Base-by-base conservation (phyloP, 1,140 invertebrate genomes). In the Drosophila lacteicornis region DNA sequence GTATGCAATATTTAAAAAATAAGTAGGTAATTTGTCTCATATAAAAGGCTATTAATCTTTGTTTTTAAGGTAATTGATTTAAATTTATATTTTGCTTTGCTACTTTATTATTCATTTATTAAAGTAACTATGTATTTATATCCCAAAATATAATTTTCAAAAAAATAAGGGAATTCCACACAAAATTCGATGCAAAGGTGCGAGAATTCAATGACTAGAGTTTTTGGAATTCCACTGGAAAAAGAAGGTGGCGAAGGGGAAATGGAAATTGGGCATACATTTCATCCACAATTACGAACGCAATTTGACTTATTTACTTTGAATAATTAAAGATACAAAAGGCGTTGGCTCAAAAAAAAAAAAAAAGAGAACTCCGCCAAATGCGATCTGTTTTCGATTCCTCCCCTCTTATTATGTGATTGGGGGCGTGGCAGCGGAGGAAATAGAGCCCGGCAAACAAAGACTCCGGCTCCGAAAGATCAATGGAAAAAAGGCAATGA, bases 261-360 rank as follows among this genome's bases (percentile, higher is more conserved):
- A 51, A 49, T 56, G 63, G 47, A 68, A 85, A 86, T 86, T 76
- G 70, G 61, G 83, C 83, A 87, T 87, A 75, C 49, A 78, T 84
- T 78, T 78, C 82, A 78, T 60, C 67, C 62, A 62, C 82, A 85
- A 84, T 84, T 84, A 85, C 78, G 43, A 59, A 59, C 38, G 84
- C 80, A 80, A 87, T 87, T 87, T 77, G 88, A 80, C 67, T 83
- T 83, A 87, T 88, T 87, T 88, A 88, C 80, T 83, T 83, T 88
- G 84, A 75, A 80, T 86, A 86, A 86, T 86, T 86, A 83, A 85
- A 75, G 67, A 38, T 33, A 30, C 53, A 59, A 45, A 66, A 59
- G 69, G 69, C 69, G 69, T 49, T 46, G 38, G 11, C 17, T 22
- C 50, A 53, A 55, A 13, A 55, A 12, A 25, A 60, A 12, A 46